Evolutionary conservation across 2,888 invertebrate genomes (phyloP), one percentile per base, ranked within the genome.

Genomic region (Synergus laeviventris): DNA sequence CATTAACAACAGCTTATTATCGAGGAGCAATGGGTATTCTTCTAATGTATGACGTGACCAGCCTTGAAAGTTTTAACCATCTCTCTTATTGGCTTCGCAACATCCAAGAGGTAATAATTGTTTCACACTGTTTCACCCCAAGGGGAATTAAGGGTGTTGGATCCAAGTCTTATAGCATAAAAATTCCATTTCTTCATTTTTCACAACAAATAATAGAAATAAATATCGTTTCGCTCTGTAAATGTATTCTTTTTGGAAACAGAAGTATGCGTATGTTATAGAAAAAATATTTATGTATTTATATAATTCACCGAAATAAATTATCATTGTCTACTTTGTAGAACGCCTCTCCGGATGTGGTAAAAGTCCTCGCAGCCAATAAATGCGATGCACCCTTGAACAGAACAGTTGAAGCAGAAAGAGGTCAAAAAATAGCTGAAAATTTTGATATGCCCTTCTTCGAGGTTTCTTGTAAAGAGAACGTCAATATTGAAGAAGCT

Each of bases 1-100:
- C 97, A 11, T 91, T 97, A 81, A 97, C 97, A 73, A 96, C 96
- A 14, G 97, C 97, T 7, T 97, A 97, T 91, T 97, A 97, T 91
- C 93, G 97, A 66, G 97, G 97, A 5, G 97, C 97, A 16, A 97
- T 97, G 97, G 97, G 97, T 74, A 97, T 97, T 85, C 93, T 97
- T 66, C 93, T 97, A 31, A 96, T 97, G 94, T 97, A 97, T 89
- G 97, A 97, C 90, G 96, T 97, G 84, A 97, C 97, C 59, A 96
- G 96, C 91, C 92, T 96, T 87, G 96, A 96, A 87, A 97, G 97
- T n/a, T 97, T 97, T 91, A 96, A 97, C 90, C 96, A 97, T 91
- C 92, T 97, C 82, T 95, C 96, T 11, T 97, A 97, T 89, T 97
- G 97, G 97, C 93, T 97, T 80, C 94, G 96, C 90, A 97, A 97